Evolutionary conservation across 2,888 invertebrate species (phyloP), one percentile per base, ranked within the genome.

Genomic region (Dasysyrphus albostriatus): DNA sequence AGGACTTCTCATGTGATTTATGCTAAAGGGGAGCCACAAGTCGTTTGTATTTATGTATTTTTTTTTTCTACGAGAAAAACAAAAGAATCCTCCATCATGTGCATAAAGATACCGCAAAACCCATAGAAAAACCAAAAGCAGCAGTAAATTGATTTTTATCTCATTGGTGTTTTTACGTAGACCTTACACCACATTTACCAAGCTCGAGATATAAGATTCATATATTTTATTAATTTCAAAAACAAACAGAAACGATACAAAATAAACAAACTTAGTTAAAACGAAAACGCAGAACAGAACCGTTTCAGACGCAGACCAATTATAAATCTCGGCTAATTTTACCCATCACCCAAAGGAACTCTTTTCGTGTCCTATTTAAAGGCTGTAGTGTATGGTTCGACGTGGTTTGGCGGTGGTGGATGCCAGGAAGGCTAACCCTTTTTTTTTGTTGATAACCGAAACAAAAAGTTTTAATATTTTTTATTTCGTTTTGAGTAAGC

Each of bases 1-100:
- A 72, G 74, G 83, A 83, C 76, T 88, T 69, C 79, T 42, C 73
- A 88, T 88, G 88, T 88, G 88, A 88, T 88, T 88, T 88, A 88
- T 88, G 79, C 73, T 56, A 12, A 73, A 76, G 83, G 83, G 88
- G 88, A 88, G 56, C 63, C 42, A 67, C 67, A 49, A 67, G 44
- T 74, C 49, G 56, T 77, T 32, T 32, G 29, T 47, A 37, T 47
- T 6, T 74, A 34, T n/a, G n/a, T n/a, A n/a, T n/a, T 29, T 75
- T 63, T 51, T 44, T 14, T 63, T 37, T 51, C 29, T 29, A 24
- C 42, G 39, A 56, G 61, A 69, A 69, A 70, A 87, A 83, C 54
- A 72, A 81, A 77, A 72, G 19, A 79, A 76, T 49, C 34, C 65
- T 72, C 42, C 47, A 34, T 32, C 24, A 32, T 70, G n/a, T n/a